These are phyloP conservation scores for Aphyosemion australe DNA, from an alignment of 2,113 vertebrate genomes.

Conservation along the genomic window DNA sequence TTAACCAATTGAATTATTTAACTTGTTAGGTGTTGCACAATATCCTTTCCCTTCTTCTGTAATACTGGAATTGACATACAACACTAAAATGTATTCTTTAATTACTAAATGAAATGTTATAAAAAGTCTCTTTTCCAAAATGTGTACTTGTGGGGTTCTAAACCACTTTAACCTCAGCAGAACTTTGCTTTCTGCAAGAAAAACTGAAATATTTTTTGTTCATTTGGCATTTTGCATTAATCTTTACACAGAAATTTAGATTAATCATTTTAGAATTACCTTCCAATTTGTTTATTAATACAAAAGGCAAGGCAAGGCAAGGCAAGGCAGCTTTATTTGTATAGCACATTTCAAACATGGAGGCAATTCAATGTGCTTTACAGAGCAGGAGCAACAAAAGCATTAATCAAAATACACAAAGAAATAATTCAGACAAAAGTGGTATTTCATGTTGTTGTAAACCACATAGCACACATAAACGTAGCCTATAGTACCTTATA, in stretches of 20 bases:
- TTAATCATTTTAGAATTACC: neutral
- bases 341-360: too few species aligned
- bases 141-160: too few species aligned
- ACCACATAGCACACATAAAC: too few species aligned
- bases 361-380: too few species aligned
- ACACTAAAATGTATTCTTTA: neutral
- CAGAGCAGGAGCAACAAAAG: too few species aligned
- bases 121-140: too few species aligned
- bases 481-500: too few species aligned
- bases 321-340: too few species aligned
- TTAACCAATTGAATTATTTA: constrained; percentile 18
- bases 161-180: neutral
- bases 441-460: neutral
- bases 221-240: neutral
- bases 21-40: neutral
- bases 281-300: neutral
- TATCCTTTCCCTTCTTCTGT: neutral
- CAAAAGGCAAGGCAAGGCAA: too few species aligned
- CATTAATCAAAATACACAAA: too few species aligned
- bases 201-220: neutral
- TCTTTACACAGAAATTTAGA: neutral
- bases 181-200: neutral
- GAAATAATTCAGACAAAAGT: too few species aligned
- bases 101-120: neutral
- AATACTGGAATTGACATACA: neutral